phyloP scores from a whole-genome alignment of 2,113 vertebrate species.

The Callionymus lyra region DNA sequence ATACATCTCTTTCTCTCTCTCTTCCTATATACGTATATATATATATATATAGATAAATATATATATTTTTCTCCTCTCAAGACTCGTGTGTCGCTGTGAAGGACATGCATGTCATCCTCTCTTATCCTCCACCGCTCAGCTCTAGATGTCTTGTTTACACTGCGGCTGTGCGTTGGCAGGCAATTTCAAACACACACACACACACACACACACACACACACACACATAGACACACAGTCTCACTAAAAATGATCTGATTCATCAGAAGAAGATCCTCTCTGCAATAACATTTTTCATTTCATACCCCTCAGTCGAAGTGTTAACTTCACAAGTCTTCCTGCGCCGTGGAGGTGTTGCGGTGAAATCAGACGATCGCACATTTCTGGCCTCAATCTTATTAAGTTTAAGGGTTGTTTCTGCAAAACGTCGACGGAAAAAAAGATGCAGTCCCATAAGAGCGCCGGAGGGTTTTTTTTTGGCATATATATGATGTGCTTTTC shows the following conservation, averaged over 20 bases:
- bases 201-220: slow-evolving; percentile 10
- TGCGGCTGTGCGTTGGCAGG: slow-evolving; percentile 32
- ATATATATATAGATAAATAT: slow-evolving; percentile 13
- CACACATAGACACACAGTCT: too few species aligned
- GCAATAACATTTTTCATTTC: slow-evolving; percentile 34
- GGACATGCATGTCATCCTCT: slow-evolving; percentile 56
- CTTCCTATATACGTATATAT: slow-evolving; percentile 13
- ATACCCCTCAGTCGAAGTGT: slow-evolving; percentile 34
- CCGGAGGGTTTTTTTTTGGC: neutral
- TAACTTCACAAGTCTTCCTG: slow-evolving; percentile 7
- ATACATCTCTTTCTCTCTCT: slow-evolving; percentile 45
- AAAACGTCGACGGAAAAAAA: neutral
- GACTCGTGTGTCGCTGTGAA: slow-evolving; percentile 30
- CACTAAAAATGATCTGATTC: slow-evolving; percentile 40
- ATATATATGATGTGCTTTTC: slow-evolving; percentile 8
- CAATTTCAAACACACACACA: slow-evolving; percentile 51
- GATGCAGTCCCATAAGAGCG: neutral
- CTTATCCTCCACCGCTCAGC: slow-evolving; percentile 49
- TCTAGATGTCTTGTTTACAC: slow-evolving; percentile 65
- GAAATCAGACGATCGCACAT: neutral
- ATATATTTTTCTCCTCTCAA: too few species aligned
- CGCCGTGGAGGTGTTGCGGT: slow-evolving; percentile 1
- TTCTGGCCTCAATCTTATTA: neutral
- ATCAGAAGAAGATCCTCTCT: slow-evolving; percentile 17
- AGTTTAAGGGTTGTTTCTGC: neutral